Conservation (phyloP, 2,888 invertebrate genomes). For the Hoplodrina blanda region DNA sequence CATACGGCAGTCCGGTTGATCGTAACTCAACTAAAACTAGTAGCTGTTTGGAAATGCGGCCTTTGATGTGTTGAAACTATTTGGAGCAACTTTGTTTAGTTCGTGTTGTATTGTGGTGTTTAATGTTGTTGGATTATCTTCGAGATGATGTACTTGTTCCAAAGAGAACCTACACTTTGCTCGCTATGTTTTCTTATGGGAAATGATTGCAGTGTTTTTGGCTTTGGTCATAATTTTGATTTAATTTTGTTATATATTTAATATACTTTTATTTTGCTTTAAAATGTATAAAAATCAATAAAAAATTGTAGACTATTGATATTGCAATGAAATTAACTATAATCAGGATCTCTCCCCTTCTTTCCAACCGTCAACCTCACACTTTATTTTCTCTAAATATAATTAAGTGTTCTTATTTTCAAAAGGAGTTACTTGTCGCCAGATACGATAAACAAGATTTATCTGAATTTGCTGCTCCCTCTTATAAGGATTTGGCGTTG, state of each 20-base stretch:
- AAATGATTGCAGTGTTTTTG: too few relatives aligned
- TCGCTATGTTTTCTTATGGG: too few relatives aligned
- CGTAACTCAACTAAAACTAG: constrained; percentile 41
- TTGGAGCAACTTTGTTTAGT: constrained; percentile 53
- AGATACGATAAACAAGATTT: constrained; percentile 34
- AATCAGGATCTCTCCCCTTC: too few relatives aligned
- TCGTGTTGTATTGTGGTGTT: constrained; percentile 39
- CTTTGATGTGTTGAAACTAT: constrained; percentile 64
- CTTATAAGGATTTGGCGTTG: constrained; percentile 6
- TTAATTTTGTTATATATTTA: too few relatives aligned
- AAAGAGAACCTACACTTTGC: background rate
- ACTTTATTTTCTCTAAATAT: too few relatives aligned
- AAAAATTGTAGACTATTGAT: too few relatives aligned
- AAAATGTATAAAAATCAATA: too few relatives aligned
- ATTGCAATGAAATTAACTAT: too few relatives aligned
- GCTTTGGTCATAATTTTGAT: too few relatives aligned
- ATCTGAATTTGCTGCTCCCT: constrained; percentile 8
- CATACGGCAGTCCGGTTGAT: constrained; percentile 57
- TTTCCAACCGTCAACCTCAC: too few relatives aligned
- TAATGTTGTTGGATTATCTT: constrained; percentile 30
- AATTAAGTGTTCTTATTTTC: background rate
- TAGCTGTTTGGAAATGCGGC: constrained; percentile 63
- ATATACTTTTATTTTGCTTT: too few relatives aligned
- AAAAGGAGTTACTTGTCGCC: constrained; percentile 4
- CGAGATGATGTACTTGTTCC: constrained; percentile 5